A percentile compares a stretch with the other conserved stretches of the same genome.
phyloP scores from a whole-genome alignment of 2,113 vertebrate genomes.

The Rhinoderma darwinii region DNA sequence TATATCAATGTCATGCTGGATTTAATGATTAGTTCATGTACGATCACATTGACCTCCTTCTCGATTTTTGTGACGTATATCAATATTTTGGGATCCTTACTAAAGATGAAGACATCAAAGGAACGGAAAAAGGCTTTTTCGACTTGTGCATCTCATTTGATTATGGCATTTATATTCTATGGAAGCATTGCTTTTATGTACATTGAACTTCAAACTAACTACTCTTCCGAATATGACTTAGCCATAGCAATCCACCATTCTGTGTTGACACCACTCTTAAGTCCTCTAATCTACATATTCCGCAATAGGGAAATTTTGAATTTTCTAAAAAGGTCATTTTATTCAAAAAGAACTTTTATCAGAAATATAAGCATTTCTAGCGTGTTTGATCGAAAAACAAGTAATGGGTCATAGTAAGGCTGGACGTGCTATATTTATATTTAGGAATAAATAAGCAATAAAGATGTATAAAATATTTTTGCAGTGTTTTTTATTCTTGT shows the following conservation, averaged over 20 bases:
- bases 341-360: background rate
- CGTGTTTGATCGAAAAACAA: background rate
- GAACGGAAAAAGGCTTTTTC: slow-evolving; percentile 50
- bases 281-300: slow-evolving; percentile 15
- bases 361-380: background rate
- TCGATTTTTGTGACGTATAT: slow-evolving; percentile 26
- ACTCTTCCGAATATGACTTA: slow-evolving; percentile 37
- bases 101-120: slow-evolving; percentile 44
- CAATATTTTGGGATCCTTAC: slow-evolving; percentile 12
- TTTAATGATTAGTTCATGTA: slow-evolving; percentile 15
- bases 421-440: no score
- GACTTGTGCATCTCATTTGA: slow-evolving; percentile 38
- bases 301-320: slow-evolving; percentile 19
- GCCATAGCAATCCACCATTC: slow-evolving; percentile 48
- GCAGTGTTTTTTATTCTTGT: no score
- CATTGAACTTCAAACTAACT: slow-evolving; percentile 34
- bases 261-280: slow-evolving; percentile 21
- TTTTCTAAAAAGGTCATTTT: slow-evolving; percentile 22
- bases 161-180: slow-evolving; percentile 17
- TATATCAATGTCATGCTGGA: slow-evolving; percentile 61
- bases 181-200: slow-evolving; percentile 49
- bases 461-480: no score
- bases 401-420: background rate
- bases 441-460: no score
- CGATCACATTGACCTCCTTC: slow-evolving; percentile 33